A percentile compares a stretch with the other conserved stretches of the same genome.
These are phyloP conservation scores for Anguilla pacifica DNA, from an alignment of 2,797 vertebrate genomes.

Conservation along the genomic window DNA sequence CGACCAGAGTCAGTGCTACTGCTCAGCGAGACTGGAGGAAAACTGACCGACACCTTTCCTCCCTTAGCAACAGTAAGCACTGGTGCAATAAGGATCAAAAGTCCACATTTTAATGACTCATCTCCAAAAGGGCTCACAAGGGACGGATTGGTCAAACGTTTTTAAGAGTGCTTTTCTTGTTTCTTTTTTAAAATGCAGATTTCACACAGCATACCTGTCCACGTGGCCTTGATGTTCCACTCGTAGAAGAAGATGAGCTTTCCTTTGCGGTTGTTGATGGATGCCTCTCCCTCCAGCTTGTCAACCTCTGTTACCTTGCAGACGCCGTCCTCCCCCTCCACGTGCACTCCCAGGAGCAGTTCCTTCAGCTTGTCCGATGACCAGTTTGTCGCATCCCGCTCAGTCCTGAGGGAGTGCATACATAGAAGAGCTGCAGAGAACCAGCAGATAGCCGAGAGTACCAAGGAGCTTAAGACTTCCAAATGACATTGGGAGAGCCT, in stretches of 20 bases:
- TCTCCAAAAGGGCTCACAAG: not conserved
- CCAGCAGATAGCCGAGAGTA: not conserved
- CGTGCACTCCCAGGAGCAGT: slow-evolving; percentile 76
- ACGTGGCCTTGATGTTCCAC: slow-evolving; percentile 83
- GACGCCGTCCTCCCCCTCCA: slow-evolving; percentile 77
- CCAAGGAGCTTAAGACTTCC: not conserved
- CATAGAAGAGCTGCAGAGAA: not conserved
- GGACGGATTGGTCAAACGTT: not conserved
- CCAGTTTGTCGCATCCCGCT: slow-evolving; percentile 89
- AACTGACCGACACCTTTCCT: not conserved
- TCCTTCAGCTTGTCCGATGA: slow-evolving; percentile 84
- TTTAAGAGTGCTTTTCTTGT: not conserved
- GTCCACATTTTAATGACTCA: not conserved
- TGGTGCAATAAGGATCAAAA: not conserved
- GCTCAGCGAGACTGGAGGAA: too few species aligned
- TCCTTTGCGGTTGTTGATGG: slow-evolving; percentile 93
- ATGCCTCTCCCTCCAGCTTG: slow-evolving; percentile 88
- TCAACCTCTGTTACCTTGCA: slow-evolving; percentile 85
- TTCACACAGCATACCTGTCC: slow-evolving; percentile 78
- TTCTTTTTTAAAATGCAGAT: not conserved
- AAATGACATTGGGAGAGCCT: not conserved
- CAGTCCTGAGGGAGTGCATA: slow-evolving; percentile 75
- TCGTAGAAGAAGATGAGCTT: slow-evolving; percentile 95
- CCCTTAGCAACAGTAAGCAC: not conserved
- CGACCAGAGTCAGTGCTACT: not conserved